Percentiles rank a stretch among this genome's conserved stretches.
These are phyloP conservation scores for Pristionchus arcanus DNA, from an alignment of 2,888 invertebrate genomes.

Conservation along the genomic window DNA sequence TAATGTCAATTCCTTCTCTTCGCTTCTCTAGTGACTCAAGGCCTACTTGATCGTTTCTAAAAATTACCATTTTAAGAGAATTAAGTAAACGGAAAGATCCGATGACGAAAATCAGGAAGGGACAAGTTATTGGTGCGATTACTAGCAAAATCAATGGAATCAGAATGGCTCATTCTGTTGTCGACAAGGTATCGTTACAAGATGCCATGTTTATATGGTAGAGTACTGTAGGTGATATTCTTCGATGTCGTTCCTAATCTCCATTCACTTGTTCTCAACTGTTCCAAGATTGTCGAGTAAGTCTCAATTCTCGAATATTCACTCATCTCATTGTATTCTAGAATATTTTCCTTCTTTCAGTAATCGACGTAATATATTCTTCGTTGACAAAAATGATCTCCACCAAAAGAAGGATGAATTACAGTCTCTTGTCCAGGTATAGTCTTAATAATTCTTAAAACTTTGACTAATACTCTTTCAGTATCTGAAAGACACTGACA, in stretches of 20 bases:
- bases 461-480: neutral
- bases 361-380: constrained; percentile 8
- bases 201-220: neutral
- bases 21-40: too few relatives aligned
- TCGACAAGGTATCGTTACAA: neutral
- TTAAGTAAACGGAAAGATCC: too few relatives aligned
- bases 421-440: constrained; percentile 8
- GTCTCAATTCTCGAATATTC: neutral
- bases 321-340: neutral
- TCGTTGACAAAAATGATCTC: neutral
- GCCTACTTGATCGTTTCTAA: too few relatives aligned
- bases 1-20: too few relatives aligned
- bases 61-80: too few relatives aligned
- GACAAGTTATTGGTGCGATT: too few relatives aligned
- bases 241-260: constrained; percentile 33
- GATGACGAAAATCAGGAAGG: too few relatives aligned
- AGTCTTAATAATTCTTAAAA: neutral
- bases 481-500: constrained; percentile 44
- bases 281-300: constrained; percentile 22
- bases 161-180: neutral
- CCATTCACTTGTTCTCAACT: constrained; percentile 30
- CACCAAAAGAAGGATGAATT: neutral
- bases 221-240: neutral
- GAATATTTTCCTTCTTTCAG: neutral
- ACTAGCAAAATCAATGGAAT: too few relatives aligned